Evolutionary conservation across 2,888 invertebrate genomes (phyloP).

Genomic region (Drosophila atroscutellata): DNA sequence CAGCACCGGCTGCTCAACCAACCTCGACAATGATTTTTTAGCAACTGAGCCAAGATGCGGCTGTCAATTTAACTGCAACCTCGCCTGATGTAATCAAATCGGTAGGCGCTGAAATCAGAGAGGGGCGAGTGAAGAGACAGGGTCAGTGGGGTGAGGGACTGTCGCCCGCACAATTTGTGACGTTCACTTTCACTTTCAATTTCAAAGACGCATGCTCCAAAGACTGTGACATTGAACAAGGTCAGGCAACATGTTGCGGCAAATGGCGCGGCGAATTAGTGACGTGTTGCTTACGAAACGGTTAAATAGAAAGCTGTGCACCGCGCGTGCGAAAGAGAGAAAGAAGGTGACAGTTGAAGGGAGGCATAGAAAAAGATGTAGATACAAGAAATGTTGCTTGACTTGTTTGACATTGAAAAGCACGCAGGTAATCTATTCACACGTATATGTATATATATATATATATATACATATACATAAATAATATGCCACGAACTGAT

Average conservation of each 20-base stretch:
- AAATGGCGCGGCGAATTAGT: slow-evolving; percentile 23
- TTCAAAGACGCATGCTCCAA: slow-evolving; percentile 62
- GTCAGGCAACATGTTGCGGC: slow-evolving; percentile 72
- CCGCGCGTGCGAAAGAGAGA: slow-evolving; percentile 32
- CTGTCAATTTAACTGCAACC: slow-evolving; percentile 19
- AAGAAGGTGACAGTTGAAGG: neutral
- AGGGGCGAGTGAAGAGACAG: neutral
- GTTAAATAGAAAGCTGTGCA: slow-evolving; percentile 28
- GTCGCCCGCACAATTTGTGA: slow-evolving; percentile 42
- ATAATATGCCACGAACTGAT: slow-evolving; percentile 14
- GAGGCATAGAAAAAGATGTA: slow-evolving; percentile 42
- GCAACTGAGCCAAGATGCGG: slow-evolving; percentile 58
- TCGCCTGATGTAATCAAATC: slow-evolving; percentile 67
- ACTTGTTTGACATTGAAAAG: slow-evolving; percentile 78
- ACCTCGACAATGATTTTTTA: slow-evolving; percentile 59
- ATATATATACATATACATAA: slow-evolving; percentile 5
- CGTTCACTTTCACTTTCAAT: slow-evolving; percentile 70
- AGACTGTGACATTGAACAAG: slow-evolving; percentile 73
- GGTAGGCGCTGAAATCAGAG: slow-evolving; percentile 36
- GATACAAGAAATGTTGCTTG: slow-evolving; percentile 51
- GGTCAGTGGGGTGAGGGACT: too few relatives aligned
- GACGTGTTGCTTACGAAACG: slow-evolving; percentile 67
- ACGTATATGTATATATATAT: slow-evolving; percentile 3
- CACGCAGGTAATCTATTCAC: slow-evolving; percentile 21
- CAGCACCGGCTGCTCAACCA: slow-evolving; percentile 39